Percentiles rank a stretch among this genome's conserved stretches.
These are phyloP conservation scores for Corythornis leucogaster DNA, from an alignment of 2,797 vertebrate species.

Conservation along the genomic window DNA sequence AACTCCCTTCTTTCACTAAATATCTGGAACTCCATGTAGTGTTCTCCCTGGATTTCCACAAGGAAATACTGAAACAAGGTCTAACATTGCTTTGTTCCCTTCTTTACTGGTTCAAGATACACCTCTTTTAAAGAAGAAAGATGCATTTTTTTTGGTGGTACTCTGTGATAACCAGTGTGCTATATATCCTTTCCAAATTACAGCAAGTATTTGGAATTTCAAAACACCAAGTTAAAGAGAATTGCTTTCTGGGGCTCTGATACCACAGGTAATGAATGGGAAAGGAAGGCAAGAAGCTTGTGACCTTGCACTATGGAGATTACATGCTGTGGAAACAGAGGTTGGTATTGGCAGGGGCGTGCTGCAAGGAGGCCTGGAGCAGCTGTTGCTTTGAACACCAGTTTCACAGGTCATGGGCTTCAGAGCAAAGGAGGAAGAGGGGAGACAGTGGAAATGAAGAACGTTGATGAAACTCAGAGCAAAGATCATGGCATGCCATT, in stretches of 20 bases:
- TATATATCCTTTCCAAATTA: not conserved
- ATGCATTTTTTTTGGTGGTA: not conserved
- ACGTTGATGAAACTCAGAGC: slow-evolving; percentile 8
- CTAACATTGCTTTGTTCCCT: not conserved
- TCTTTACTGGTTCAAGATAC: not conserved
- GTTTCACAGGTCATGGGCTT: not conserved
- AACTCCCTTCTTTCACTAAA: not conserved
- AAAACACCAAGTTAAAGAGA: not conserved
- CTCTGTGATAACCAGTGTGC: not conserved
- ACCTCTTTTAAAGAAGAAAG: not conserved
- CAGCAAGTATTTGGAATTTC: not conserved
- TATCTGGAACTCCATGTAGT: accelerated
- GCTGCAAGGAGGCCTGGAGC: not conserved
- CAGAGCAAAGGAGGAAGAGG: not conserved
- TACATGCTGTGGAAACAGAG: not conserved
- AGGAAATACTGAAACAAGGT: not conserved
- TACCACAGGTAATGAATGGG: not conserved
- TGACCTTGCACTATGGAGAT: not conserved
- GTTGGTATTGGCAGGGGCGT: not conserved
- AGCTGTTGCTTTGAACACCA: not conserved
- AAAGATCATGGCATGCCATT: slow-evolving; percentile 43
- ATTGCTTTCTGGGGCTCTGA: not conserved
- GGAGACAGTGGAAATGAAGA: not conserved
- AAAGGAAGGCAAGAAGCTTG: not conserved
- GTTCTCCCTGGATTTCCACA: not conserved